phyloP scores from a whole-genome alignment of 2,113 vertebrate species.

The cat (Felis catus) region DNA sequence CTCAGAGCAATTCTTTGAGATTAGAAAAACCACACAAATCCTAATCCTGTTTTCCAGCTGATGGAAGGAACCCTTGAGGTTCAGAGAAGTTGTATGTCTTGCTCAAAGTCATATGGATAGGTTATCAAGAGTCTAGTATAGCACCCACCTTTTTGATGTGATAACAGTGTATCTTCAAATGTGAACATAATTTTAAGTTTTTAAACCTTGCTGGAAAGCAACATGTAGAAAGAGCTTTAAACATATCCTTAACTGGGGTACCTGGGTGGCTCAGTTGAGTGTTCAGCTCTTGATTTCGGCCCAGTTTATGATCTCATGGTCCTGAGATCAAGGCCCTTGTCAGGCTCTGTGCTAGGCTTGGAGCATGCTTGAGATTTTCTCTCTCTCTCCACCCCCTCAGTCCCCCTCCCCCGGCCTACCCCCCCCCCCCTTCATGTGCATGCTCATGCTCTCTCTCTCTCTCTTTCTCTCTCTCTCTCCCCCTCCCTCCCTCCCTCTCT shows the following conservation, averaged over 20 bases:
- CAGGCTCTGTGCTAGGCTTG: no score
- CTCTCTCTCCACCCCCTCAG: no score
- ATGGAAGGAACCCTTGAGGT: not conserved
- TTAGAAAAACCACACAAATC: not conserved
- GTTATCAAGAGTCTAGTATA: not conserved
- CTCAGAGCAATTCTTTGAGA: not conserved
- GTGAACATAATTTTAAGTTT: not conserved
- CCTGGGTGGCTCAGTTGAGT: no score
- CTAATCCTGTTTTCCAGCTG: not conserved
- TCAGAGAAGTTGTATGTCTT: not conserved
- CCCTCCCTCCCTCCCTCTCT: no score
- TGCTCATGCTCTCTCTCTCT: no score
- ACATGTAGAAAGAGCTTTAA: not conserved
- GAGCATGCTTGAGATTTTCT: no score
- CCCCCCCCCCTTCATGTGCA: no score
- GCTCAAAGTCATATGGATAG: not conserved
- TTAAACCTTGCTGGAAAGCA: not conserved
- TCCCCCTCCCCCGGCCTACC: fast-evolving
- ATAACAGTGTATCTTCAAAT: not conserved
- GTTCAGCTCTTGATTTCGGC: no score
- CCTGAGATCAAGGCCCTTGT: no score
- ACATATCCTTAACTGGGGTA: not conserved
- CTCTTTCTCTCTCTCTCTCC: no score
- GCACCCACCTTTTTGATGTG: not conserved
- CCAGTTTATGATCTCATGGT: no score